Evolutionary conservation across 2,113 vertebrate genomes (phyloP).

Genomic region (Datnioides undecimradiatus): DNA sequence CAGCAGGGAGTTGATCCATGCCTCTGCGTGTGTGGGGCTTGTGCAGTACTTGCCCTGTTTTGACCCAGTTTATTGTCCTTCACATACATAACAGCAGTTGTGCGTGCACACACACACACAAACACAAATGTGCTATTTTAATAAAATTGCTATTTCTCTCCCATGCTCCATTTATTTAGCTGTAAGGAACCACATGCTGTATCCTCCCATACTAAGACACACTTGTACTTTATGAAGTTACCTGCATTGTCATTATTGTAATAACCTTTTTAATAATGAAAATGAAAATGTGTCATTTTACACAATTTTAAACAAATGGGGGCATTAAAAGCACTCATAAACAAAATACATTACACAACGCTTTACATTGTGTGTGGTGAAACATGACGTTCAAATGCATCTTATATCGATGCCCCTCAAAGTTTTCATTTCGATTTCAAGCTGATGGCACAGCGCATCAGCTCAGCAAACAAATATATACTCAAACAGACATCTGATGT

Average conservation of each 20-base stretch:
- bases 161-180: constrained; percentile 20
- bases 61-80: constrained; percentile 79
- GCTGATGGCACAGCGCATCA: background rate
- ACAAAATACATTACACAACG: background rate
- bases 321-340: background rate
- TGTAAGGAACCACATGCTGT: background rate
- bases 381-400: background rate
- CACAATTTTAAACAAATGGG: background rate
- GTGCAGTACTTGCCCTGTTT: constrained; percentile 64
- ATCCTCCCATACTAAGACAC: background rate
- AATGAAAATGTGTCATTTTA: background rate
- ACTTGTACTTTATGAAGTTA: background rate
- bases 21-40: constrained; percentile 58
- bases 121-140: background rate
- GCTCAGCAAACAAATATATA: constrained; percentile 1
- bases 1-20: constrained; percentile 75
- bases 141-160: constrained; percentile 6
- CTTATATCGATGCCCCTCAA: background rate
- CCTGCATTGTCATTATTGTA: background rate
- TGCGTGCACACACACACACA: background rate
- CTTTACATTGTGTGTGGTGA: background rate
- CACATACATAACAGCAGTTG: constrained; percentile 57
- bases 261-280: background rate
- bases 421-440: background rate
- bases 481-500: constrained; percentile 13